A percentile compares a stretch with the other conserved stretches of the same genome.
Conservation (phyloP, 2,888 invertebrate species). For the Chromoteleia sp. region DNA sequence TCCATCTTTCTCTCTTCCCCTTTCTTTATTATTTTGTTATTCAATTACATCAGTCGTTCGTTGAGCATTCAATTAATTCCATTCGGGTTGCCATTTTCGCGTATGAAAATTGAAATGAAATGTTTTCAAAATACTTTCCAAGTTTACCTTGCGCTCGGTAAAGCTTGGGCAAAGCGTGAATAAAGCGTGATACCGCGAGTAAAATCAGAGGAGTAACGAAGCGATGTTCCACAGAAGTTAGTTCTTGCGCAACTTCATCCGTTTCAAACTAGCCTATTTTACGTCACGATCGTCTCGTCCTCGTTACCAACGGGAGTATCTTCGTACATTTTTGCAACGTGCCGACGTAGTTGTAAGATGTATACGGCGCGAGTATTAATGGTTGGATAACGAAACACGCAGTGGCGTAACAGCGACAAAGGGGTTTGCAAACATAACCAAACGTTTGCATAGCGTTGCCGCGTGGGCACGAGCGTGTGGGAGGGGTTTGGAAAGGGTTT, state of each 20-base stretch:
- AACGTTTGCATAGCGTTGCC: constrained; percentile 76
- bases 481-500: constrained; percentile 63
- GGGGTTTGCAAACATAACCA: constrained; percentile 76
- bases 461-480: constrained; percentile 49
- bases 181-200: neutral
- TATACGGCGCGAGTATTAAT: constrained; percentile 38
- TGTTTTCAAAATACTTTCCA: too few relatives aligned
- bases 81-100: too few relatives aligned
- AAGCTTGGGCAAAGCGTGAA: neutral
- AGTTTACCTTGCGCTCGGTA: too few relatives aligned
- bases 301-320: neutral
- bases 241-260: constrained; percentile 44
- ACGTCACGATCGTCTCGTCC: neutral
- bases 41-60: neutral
- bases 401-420: constrained; percentile 61
- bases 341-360: constrained; percentile 31
- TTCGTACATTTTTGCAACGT: constrained; percentile 11
- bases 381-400: constrained; percentile 72
- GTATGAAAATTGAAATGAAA: too few relatives aligned
- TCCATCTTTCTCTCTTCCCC: neutral
- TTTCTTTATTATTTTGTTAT: too few relatives aligned
- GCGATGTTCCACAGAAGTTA: constrained; percentile 31
- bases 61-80: too few relatives aligned
- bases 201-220: constrained; percentile 9
- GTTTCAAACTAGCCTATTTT: constrained; percentile 17